phyloP scores from a whole-genome alignment of 1,140 invertebrate species.

The Bombus sylvicola region DNA sequence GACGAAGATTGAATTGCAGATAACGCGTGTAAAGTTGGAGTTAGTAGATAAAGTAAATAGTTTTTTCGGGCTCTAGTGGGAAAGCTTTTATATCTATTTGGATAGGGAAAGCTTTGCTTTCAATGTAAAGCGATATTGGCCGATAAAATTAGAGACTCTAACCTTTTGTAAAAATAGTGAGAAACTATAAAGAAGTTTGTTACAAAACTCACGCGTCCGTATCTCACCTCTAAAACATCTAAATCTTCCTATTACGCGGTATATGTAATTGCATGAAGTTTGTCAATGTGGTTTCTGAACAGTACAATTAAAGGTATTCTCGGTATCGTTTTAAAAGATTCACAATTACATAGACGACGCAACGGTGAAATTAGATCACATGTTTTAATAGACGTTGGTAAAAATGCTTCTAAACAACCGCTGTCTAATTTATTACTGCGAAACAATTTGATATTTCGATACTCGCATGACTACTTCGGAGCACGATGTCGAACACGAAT shows the following conservation, averaged over 20 bases:
- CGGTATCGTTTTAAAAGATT: too few species aligned
- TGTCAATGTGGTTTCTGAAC: too few species aligned
- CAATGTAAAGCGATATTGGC: background rate
- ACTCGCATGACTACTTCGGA: background rate
- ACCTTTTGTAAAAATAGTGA: background rate
- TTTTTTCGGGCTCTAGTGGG: background rate
- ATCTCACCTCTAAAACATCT: too few species aligned
- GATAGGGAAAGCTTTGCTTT: background rate
- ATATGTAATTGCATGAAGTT: too few species aligned
- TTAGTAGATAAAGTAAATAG: background rate
- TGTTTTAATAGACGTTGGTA: background rate
- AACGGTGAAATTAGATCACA: background rate
- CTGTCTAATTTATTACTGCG: background rate
- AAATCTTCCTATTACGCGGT: too few species aligned
- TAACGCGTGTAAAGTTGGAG: background rate
- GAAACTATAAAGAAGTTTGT: background rate
- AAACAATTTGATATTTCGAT: background rate
- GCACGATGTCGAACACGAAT: background rate
- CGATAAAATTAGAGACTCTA: background rate
- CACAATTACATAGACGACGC: too few species aligned
- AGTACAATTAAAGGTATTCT: too few species aligned
- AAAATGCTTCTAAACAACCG: background rate
- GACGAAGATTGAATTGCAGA: conserved; percentile 18
- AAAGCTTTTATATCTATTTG: background rate
- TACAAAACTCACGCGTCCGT: background rate